Conservation (phyloP, 2,113 vertebrate species). For the Ochotona princeps region DNA sequence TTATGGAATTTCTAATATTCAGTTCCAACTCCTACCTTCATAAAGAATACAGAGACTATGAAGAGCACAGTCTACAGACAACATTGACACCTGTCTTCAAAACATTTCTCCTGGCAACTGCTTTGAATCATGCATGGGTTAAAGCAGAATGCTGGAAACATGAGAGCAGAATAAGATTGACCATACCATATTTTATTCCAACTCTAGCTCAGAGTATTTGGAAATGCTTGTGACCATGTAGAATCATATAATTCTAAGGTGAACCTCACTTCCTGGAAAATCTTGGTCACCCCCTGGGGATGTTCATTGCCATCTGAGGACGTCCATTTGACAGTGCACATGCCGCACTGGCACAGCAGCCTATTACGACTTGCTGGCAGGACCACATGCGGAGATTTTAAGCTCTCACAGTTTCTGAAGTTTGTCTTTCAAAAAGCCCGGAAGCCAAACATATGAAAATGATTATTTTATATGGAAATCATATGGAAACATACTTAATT, state of each 20-base stretch:
- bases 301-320: not conserved
- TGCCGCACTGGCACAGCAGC: not conserved
- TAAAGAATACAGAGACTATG: not conserved
- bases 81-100: not conserved
- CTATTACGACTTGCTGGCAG: not conserved
- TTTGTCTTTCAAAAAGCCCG: conserved; percentile 57
- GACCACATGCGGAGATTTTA: not conserved
- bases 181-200: not conserved
- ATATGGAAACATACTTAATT: conserved; percentile 48
- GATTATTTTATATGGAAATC: conserved; percentile 67
- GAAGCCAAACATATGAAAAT: conserved; percentile 59
- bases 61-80: not conserved
- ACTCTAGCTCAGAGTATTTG: not conserved
- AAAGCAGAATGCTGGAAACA: conserved; percentile 10
- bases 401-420: conserved; percentile 40
- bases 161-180: not conserved
- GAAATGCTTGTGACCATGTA: not conserved
- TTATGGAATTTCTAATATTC: not conserved
- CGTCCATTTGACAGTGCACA: rapidly evolving
- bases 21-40: not conserved
- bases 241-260: not conserved
- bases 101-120: not conserved
- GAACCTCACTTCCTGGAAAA: not conserved
- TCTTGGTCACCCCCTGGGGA: not conserved
- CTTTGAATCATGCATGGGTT: not conserved